phyloP scores from a whole-genome alignment of 2,888 invertebrate genomes.

The Melieria omissa region DNA sequence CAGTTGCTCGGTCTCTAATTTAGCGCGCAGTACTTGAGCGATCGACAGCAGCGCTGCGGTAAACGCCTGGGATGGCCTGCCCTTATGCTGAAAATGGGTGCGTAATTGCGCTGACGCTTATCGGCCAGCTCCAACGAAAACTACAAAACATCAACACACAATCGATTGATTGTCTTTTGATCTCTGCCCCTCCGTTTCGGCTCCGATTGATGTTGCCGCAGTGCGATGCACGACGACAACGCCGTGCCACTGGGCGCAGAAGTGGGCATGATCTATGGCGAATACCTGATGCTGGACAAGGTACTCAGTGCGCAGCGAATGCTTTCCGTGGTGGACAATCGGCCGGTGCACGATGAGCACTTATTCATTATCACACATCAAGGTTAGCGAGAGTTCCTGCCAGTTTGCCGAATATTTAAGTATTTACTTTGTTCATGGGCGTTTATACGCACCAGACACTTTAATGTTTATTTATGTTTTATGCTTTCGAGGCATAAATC shows the following conservation, averaged over 20 bases:
- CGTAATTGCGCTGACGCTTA: constrained; percentile 35
- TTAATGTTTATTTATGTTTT: too few relatives aligned
- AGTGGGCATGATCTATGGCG: constrained; percentile 87
- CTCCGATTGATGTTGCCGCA: constrained; percentile 18
- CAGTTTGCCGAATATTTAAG: too few relatives aligned
- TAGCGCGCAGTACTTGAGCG: too few relatives aligned
- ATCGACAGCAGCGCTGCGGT: too few relatives aligned
- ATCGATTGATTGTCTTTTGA: constrained; percentile 8
- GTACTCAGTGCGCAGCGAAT: constrained; percentile 83
- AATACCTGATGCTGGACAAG: constrained; percentile 91
- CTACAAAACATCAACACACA: background rate
- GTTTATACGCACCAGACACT: too few relatives aligned
- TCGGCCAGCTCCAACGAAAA: background rate
- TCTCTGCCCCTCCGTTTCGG: background rate
- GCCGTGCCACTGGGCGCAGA: constrained; percentile 72
- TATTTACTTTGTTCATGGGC: too few relatives aligned
- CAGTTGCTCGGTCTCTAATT: too few relatives aligned
- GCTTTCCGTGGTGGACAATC: constrained; percentile 78
- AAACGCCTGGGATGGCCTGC: constrained; percentile 53
- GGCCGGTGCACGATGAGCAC: constrained; percentile 94
- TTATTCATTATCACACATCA: constrained; percentile 98
- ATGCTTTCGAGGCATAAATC: too few relatives aligned
- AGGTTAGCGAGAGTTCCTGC: constrained; percentile 71
- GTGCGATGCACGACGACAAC: constrained; percentile 55
- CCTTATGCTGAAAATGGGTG: constrained; percentile 58